Evolutionary conservation across 2,888 invertebrate genomes (phyloP).

Genomic region (Azorinus chamasolen): DNA sequence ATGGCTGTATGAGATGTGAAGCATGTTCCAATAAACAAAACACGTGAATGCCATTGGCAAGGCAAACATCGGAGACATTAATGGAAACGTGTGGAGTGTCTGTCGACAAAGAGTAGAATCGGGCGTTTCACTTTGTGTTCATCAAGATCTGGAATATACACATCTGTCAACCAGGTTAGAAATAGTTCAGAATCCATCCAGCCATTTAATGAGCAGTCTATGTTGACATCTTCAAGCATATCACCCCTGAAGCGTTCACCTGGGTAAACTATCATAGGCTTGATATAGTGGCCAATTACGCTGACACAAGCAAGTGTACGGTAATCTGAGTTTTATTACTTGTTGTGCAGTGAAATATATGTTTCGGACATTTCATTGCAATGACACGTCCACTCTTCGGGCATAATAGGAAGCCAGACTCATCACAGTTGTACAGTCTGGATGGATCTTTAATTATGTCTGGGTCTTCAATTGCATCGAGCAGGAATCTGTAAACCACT

Average conservation of each 20-base stretch:
- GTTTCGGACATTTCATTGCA: background rate
- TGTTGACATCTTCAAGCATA: slow-evolving; percentile 31
- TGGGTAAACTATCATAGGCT: slow-evolving; percentile 40
- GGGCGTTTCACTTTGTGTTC: slow-evolving; percentile 11
- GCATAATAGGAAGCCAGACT: slow-evolving; percentile 49
- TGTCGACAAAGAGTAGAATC: slow-evolving; percentile 39
- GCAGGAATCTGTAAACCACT: slow-evolving; percentile 35
- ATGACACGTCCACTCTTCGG: slow-evolving; percentile 42
- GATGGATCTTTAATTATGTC: slow-evolving; percentile 29
- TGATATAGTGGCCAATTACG: slow-evolving; percentile 35
- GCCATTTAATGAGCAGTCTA: slow-evolving; percentile 28
- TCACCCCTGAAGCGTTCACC: slow-evolving; percentile 41
- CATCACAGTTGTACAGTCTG: slow-evolving; percentile 44
- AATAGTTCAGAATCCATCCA: slow-evolving; percentile 53
- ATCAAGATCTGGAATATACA: slow-evolving; percentile 21
- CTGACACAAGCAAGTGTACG: slow-evolving; percentile 36
- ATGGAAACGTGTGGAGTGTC: slow-evolving; percentile 44
- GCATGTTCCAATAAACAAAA: slow-evolving; percentile 58
- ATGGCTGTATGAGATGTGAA: slow-evolving; percentile 54
- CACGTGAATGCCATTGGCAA: slow-evolving; percentile 31
- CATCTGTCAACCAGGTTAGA: slow-evolving; percentile 24
- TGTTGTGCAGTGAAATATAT: slow-evolving; percentile 28
- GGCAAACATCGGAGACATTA: slow-evolving; percentile 23
- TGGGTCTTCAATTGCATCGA: slow-evolving; percentile 12
- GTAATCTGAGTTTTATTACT: slow-evolving; percentile 55